Evolutionary conservation across 2,888 invertebrate genomes (phyloP).

Genomic region (Scaptomyza cyrtandrae): DNA sequence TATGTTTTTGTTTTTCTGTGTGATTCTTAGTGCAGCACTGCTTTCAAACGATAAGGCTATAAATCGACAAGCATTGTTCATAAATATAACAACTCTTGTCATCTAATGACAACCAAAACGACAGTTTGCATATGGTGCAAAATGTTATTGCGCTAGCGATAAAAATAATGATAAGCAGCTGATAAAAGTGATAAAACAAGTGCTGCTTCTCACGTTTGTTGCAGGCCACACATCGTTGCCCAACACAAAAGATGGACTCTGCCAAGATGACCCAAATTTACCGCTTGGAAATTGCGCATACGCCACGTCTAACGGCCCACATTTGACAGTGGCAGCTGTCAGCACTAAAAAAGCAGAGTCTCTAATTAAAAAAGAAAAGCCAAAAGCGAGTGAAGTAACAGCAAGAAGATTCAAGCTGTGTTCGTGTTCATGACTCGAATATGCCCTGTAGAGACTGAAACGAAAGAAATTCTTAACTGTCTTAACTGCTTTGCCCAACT

Average conservation of each 20-base stretch:
- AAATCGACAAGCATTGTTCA: conserved; percentile 33
- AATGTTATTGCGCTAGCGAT: conserved; percentile 10
- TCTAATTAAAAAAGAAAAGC: conserved; percentile 62
- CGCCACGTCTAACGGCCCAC: conserved; percentile 35
- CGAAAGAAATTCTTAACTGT: no score
- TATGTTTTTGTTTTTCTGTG: not conserved
- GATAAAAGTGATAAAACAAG: not conserved
- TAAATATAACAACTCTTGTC: conserved; percentile 8
- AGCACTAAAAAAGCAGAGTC: conserved; percentile 42
- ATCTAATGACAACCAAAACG: not conserved
- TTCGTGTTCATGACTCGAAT: not conserved
- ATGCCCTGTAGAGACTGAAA: conserved; percentile 1
- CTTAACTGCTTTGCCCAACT: no score
- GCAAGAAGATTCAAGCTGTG: not conserved
- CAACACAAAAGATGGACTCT: not conserved
- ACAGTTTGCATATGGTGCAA: conserved; percentile 17
- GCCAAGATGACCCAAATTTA: conserved; percentile 46
- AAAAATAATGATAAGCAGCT: conserved; percentile 4
- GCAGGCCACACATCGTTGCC: not conserved
- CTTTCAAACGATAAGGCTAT: conserved; percentile 3
- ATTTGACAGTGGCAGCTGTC: conserved; percentile 51
- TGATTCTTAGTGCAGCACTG: no score
- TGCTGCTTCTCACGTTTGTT: conserved; percentile 10
- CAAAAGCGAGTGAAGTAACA: conserved; percentile 11
- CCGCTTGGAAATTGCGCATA: conserved; percentile 48